Evolutionary conservation across 30 jellyfish, hydroid and myxozoan genomes (phyloP).

Genomic region (Catostylus mosaicus): DNA sequence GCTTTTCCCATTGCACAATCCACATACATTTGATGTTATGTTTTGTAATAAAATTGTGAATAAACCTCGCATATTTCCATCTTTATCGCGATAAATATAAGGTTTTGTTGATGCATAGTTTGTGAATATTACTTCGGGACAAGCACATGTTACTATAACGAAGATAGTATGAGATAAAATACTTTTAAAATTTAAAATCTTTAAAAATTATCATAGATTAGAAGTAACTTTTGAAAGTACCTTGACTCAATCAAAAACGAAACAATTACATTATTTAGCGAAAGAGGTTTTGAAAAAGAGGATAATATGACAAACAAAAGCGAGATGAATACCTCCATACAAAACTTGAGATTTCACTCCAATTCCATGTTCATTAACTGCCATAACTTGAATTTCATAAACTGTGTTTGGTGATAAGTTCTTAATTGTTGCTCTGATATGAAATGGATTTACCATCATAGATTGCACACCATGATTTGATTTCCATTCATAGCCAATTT

Average conservation of each 20-base stretch:
- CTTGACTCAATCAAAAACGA: no score
- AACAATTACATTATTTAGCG: no score
- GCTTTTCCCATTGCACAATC: conserved; percentile 50
- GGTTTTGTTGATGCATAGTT: conserved; percentile 59
- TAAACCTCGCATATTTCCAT: conserved; percentile 63
- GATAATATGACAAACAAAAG: neutral
- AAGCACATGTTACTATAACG: conserved; percentile 77
- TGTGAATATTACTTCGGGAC: conserved; percentile 81
- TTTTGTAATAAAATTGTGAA: conserved; percentile 46
- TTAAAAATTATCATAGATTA: no score
- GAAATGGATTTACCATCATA: conserved; percentile 28
- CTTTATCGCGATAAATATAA: conserved; percentile 52
- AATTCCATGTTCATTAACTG: conserved; percentile 79
- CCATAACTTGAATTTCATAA: conserved; percentile 63
- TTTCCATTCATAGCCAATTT: conserved; percentile 3
- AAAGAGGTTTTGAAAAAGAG: no score
- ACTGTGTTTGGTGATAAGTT: conserved; percentile 31
- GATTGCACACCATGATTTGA: conserved; percentile 15
- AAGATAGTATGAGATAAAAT: neutral
- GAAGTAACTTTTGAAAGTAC: no score
- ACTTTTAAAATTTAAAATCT: no score
- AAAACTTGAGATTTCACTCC: conserved; percentile 67
- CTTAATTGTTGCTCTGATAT: neutral
- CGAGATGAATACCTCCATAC: conserved; percentile 44
- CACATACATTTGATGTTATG: conserved; percentile 57